Evolutionary conservation across 2,888 invertebrate species (phyloP).

Genomic region (Acanthosepion pharaonis): DNA sequence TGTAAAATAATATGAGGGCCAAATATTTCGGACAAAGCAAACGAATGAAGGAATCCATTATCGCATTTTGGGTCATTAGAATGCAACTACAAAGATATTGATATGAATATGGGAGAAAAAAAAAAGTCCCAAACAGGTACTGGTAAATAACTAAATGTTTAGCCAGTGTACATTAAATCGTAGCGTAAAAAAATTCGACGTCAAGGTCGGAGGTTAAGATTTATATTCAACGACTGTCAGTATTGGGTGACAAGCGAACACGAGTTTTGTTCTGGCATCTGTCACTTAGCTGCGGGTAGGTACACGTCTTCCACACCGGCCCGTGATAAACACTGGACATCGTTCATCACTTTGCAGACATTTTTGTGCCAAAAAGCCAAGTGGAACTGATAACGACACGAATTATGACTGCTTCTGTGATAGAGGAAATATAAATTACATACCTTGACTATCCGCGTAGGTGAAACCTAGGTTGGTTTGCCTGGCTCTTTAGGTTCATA

Average conservation of each 20-base stretch:
- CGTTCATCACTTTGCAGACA: background rate
- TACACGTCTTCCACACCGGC: background rate
- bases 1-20: background rate
- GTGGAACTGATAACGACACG: background rate
- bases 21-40: background rate
- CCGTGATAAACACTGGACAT: background rate
- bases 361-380: background rate
- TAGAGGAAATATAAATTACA: background rate
- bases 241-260: background rate
- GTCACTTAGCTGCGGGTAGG: background rate
- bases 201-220: background rate
- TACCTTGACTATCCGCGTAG: too few species aligned
- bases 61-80: background rate
- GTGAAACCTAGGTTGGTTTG: too few species aligned
- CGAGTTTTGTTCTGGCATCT: background rate
- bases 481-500: too few species aligned
- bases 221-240: background rate
- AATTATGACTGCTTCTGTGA: background rate
- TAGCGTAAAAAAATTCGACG: background rate
- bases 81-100: background rate
- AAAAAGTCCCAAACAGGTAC: background rate
- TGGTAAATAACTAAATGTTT: background rate
- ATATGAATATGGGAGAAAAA: background rate
- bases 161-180: background rate
- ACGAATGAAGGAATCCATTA: background rate